Percentiles rank a stretch among this genome's conserved stretches.
Conservation (phyloP, 2,797 vertebrate species). For the Distichodus sexfasciatus region DNA sequence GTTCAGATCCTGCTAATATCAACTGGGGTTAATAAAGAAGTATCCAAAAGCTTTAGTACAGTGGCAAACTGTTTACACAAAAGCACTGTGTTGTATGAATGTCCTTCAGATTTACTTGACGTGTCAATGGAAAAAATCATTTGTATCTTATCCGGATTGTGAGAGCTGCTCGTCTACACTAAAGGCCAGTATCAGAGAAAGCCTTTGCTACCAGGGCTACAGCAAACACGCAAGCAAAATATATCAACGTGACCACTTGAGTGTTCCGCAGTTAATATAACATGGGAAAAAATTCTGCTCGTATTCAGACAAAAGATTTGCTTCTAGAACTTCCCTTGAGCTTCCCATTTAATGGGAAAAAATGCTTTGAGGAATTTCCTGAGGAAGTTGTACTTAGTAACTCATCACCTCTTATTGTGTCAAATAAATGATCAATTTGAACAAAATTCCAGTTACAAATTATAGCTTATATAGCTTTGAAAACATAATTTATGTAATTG, state of each 20-base stretch:
- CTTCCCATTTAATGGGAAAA: no score
- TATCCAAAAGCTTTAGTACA: background rate
- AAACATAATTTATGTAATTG: no score
- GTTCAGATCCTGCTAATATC: background rate
- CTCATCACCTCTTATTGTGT: no score
- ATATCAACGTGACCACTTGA: slow-evolving; percentile 65
- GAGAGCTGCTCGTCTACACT: slow-evolving; percentile 47
- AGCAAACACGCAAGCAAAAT: slow-evolving; percentile 68
- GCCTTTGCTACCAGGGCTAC: slow-evolving; percentile 63
- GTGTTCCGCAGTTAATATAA: slow-evolving; percentile 66
- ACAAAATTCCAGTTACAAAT: no score
- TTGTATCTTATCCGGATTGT: slow-evolving; percentile 59
- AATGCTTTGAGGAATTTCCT: no score
- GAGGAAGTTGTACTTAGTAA: no score
- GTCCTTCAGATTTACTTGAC: slow-evolving; percentile 7
- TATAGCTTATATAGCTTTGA: no score
- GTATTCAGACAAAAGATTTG: slow-evolving; percentile 6
- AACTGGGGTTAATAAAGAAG: background rate
- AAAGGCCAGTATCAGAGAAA: slow-evolving; percentile 44
- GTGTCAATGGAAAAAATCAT: slow-evolving; percentile 45
- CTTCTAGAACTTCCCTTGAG: background rate
- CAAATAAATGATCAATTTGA: no score
- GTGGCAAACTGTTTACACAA: background rate
- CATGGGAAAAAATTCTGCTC: slow-evolving; percentile 46
- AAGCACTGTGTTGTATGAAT: background rate